phyloP scores from a whole-genome alignment of 2,113 vertebrate species.

The Regulus satrapa region DNA sequence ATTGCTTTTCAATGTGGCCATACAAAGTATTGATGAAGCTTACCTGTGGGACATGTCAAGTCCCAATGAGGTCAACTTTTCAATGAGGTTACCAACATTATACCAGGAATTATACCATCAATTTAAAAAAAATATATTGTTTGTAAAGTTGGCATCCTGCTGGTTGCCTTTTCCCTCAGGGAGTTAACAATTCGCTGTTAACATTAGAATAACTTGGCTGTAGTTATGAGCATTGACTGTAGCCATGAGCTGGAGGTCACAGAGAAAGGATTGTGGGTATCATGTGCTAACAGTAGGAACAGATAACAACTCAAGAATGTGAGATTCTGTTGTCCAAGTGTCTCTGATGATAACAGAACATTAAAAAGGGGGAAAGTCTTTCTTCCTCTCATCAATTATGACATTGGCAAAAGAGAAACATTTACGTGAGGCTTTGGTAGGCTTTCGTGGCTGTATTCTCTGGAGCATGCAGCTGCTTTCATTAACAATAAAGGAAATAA shows the following conservation, averaged over 20 bases:
- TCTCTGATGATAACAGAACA: background rate
- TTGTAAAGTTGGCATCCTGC: background rate
- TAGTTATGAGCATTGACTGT: background rate
- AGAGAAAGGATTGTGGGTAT: background rate
- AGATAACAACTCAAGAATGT: background rate
- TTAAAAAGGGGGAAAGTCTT: background rate
- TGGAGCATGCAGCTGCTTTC: background rate
- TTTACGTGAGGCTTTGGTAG: background rate
- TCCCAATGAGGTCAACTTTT: background rate
- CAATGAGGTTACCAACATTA: background rate
- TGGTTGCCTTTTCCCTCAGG: background rate
- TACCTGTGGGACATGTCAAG: background rate
- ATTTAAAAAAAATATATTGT: background rate
- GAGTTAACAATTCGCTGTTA: background rate
- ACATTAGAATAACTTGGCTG: background rate
- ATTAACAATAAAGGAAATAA: background rate
- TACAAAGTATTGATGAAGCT: background rate
- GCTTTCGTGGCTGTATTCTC: background rate
- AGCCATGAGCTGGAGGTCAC: background rate
- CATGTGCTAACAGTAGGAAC: background rate
- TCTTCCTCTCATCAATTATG: background rate
- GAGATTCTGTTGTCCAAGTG: background rate
- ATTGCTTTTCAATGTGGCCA: background rate
- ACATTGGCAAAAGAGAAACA: background rate
- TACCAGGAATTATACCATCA: fast-evolving